Conservation (phyloP, 2,888 invertebrate species). For the Eurois occulta region DNA sequence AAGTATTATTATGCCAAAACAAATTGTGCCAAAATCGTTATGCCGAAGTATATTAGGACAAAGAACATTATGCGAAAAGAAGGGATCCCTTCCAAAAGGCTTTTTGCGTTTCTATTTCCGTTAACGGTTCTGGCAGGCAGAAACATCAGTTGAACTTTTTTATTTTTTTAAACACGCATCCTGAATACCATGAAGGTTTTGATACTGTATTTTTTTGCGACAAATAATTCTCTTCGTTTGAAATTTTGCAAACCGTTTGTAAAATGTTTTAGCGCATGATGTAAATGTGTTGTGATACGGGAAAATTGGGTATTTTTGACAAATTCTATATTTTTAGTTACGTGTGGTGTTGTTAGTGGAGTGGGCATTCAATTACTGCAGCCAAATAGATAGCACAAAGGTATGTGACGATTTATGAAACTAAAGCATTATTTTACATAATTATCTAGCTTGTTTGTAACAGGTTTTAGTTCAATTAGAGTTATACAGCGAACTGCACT, state of each 20-base stretch:
- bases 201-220: constrained; percentile 31
- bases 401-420: not conserved
- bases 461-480: not conserved
- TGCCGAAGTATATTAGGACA: no score
- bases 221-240: constrained; percentile 30
- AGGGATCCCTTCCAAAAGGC: constrained; percentile 25
- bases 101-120: constrained; percentile 26
- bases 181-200: constrained; percentile 28
- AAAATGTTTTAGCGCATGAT: constrained; percentile 22
- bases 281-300: constrained; percentile 6
- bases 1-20: no score
- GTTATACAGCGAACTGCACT: not conserved
- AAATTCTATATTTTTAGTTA: constrained; percentile 1
- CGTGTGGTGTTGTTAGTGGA: not conserved
- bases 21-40: no score
- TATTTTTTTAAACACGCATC: constrained; percentile 33
- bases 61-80: no score
- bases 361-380: constrained; percentile 12
- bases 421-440: not conserved
- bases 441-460: no score
- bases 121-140: constrained; percentile 28
- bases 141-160: constrained; percentile 39
- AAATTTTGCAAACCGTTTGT: constrained; percentile 42
- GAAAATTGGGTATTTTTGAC: constrained; percentile 10
- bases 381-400: not conserved